Evolutionary conservation across 2,113 vertebrate genomes (phyloP), one percentile per base, ranked within the genome.

Genomic region (Strix aluco): DNA sequence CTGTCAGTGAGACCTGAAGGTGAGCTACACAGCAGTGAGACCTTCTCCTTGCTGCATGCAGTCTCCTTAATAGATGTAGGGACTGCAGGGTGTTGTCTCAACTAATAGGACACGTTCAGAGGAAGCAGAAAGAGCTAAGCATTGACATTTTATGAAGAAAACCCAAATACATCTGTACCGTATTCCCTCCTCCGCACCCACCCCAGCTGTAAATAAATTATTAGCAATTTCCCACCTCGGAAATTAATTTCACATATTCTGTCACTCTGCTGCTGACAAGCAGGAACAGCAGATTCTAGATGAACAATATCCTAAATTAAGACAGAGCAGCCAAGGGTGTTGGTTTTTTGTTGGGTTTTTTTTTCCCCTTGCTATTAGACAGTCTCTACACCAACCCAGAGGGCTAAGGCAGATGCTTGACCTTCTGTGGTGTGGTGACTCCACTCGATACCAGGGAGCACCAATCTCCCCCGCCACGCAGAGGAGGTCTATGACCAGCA

Each of bases 171-270:
- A 22, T 17, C 78, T 14, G 51, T 11, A 6, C 49, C 3, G 13
- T 5, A 2, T 8, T 52, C 78, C 82, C 65, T 88, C 81, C 85
- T 44, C 71, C 54, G 6, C 20, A 3, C 55, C 75, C 23, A 0
- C 49, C 51, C 79, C 66, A 42, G 81, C 89, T 74, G 84, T 89
- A 92, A 95, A 96, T 90, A 90, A 94, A 96, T 95, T 62, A 90
- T 94, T 93, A 93, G 95, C 96, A 12, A 92, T 95, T 95, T 94
- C 85, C 92, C 94, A 92, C 81, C 92, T 93, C 57, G 5, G 92
- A 84, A 95, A 96, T 94, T 51, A 95, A 90, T 92, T 85, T 65
- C 51, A 17, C 27, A 23, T 90, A 49, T 34, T 83, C 92, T 73
- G 85, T 80, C 95, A 69, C 82, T 65, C 79, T 44, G 81, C 74